Conservation (phyloP, 1,140 invertebrate species). For the Macrosteles quadrilineatus region DNA sequence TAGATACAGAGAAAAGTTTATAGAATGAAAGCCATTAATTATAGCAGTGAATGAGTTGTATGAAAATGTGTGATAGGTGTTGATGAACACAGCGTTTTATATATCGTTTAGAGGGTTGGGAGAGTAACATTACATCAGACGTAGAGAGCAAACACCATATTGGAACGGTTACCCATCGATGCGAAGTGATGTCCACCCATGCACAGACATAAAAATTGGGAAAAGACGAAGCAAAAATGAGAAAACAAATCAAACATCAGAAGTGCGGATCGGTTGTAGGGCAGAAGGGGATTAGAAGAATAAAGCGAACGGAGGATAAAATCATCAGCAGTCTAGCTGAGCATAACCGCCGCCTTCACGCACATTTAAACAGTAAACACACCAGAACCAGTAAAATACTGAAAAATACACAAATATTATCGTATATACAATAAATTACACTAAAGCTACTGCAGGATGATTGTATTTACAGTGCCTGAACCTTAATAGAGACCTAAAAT, state of each 20-base stretch:
- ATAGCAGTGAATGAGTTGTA: too few species aligned
- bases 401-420: constrained; percentile 19
- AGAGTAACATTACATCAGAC: too few species aligned
- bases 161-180: constrained; percentile 19
- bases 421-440: constrained; percentile 5
- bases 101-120: too few species aligned
- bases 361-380: constrained; percentile 8
- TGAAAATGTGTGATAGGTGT: too few species aligned
- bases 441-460: not conserved
- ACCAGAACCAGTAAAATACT: constrained; percentile 15
- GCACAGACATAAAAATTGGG: constrained; percentile 37
- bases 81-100: too few species aligned
- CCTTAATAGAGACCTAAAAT: not conserved
- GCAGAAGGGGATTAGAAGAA: constrained; percentile 17
- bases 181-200: constrained; percentile 24
- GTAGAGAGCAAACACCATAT: constrained; percentile 34
- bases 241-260: constrained; percentile 28
- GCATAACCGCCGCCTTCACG: not conserved
- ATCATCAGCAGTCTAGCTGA: not conserved
- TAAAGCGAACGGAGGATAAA: constrained; percentile 15
- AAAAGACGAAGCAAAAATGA: constrained; percentile 35
- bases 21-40: constrained; percentile 12
- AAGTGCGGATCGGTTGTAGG: constrained; percentile 10
- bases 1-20: too few species aligned
- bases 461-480: constrained; percentile 1